A percentile compares a stretch with the other conserved stretches of the same genome.
phyloP scores from a whole-genome alignment of 64 coral and sea anemone species.

The Platygyra sinensis region DNA sequence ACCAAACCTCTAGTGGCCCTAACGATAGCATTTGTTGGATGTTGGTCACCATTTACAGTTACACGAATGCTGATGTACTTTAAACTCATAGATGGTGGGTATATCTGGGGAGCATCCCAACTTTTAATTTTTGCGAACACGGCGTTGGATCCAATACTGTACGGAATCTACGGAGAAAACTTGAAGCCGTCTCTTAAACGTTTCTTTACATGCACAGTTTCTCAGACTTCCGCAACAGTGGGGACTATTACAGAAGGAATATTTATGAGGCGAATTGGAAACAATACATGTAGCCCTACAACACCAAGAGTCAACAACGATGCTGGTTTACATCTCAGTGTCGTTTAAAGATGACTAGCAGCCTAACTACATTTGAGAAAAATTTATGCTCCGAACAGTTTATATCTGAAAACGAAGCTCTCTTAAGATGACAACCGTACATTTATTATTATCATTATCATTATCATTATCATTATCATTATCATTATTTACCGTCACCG shows the following conservation, averaged over 20 bases:
- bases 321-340: no score
- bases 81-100: neutral
- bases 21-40: conserved; percentile 31
- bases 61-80: conserved; percentile 51
- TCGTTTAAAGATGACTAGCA: no score
- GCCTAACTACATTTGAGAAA: no score
- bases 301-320: neutral
- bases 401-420: no score
- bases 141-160: conserved; percentile 38
- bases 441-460: no score
- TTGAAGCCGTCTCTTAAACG: conserved; percentile 21
- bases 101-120: conserved; percentile 36
- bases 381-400: no score
- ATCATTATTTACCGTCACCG: no score
- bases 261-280: no score
- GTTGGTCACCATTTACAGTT: conserved; percentile 46
- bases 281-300: neutral
- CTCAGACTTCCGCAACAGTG: neutral
- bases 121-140: conserved; percentile 37
- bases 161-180: conserved; percentile 54
- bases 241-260: neutral
- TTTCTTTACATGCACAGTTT: neutral
- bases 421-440: no score
- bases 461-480: no score
- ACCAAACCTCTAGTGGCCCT: conserved; percentile 33